Evolutionary conservation across 2,113 vertebrate species (phyloP).

Genomic region (Periophthalmodon schlosseri): DNA sequence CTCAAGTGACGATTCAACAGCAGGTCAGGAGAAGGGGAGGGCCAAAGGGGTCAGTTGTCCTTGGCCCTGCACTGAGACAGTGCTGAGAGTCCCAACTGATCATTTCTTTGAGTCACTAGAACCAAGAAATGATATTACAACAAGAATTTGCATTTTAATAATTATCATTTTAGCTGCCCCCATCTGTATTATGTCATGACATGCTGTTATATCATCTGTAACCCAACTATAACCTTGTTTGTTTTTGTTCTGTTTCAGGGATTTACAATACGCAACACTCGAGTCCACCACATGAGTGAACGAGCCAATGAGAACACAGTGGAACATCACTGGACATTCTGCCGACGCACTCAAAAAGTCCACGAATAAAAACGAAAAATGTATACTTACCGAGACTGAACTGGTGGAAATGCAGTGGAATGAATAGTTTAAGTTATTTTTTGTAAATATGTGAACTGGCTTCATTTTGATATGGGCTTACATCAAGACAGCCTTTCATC

Average conservation of each 20-base stretch:
- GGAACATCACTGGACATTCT: conserved; percentile 99
- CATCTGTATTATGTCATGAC: too few species aligned
- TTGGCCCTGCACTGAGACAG: too few species aligned
- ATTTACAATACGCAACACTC: conserved; percentile 94
- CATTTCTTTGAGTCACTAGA: too few species aligned
- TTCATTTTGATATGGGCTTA: not conserved
- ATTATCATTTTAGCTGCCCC: too few species aligned
- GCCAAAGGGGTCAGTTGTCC: too few species aligned
- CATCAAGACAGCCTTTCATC: not conserved
- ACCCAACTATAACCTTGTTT: not conserved
- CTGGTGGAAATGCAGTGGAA: not conserved
- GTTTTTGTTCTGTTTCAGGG: conserved; percentile 75
- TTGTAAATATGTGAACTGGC: not conserved
- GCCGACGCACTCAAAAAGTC: conserved; percentile 91
- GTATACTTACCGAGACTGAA: not conserved
- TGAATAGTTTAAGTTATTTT: not conserved
- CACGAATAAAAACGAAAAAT: conserved; percentile 82
- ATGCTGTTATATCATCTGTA: not conserved
- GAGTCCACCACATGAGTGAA: conserved; percentile 98
- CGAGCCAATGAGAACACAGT: conserved; percentile 98
- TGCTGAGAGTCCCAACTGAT: too few species aligned
- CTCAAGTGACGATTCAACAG: too few species aligned
- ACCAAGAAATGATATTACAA: too few species aligned
- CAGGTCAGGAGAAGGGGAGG: too few species aligned
- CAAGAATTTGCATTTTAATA: too few species aligned